phyloP scores from a whole-genome alignment of 2,888 invertebrate species.

The Lordiphosa fenestrarum region DNA sequence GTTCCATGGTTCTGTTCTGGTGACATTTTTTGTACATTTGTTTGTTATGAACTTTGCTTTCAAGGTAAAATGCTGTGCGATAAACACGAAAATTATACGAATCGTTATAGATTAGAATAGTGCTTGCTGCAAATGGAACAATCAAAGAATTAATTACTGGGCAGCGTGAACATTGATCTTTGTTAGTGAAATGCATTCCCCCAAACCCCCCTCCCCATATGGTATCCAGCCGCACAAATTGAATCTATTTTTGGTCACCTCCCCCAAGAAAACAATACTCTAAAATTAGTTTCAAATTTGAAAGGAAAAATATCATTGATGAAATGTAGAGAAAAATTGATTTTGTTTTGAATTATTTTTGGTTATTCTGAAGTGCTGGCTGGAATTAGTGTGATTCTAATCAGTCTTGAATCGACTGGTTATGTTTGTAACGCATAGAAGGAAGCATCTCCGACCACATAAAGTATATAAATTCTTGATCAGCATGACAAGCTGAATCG shows the following conservation, averaged over 20 bases:
- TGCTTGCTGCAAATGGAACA: background rate
- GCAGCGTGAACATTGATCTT: background rate
- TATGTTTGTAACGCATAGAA: too few relatives aligned
- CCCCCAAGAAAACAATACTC: conserved; percentile 8
- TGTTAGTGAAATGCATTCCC: conserved; percentile 1
- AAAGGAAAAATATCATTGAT: too few relatives aligned
- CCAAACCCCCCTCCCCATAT: background rate
- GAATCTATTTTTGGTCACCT: conserved; percentile 8
- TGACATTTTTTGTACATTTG: conserved; percentile 10
- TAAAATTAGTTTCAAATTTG: conserved; percentile 13
- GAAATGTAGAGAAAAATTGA: background rate
- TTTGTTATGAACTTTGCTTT: conserved; percentile 58
- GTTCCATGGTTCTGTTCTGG: background rate
- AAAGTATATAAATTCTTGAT: too few relatives aligned
- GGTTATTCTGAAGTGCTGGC: too few relatives aligned
- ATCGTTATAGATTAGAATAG: conserved; percentile 12
- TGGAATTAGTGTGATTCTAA: too few relatives aligned
- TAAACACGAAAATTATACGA: conserved; percentile 34
- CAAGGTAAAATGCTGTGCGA: conserved; percentile 53
- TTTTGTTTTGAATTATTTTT: background rate
- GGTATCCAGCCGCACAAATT: conserved; percentile 1
- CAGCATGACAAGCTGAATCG: too few relatives aligned
- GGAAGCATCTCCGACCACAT: too few relatives aligned
- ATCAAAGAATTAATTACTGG: background rate
- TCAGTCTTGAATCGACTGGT: too few relatives aligned